phyloP scores from a whole-genome alignment of 2,888 invertebrate species.

The Caenorhabditis zanzibari region DNA sequence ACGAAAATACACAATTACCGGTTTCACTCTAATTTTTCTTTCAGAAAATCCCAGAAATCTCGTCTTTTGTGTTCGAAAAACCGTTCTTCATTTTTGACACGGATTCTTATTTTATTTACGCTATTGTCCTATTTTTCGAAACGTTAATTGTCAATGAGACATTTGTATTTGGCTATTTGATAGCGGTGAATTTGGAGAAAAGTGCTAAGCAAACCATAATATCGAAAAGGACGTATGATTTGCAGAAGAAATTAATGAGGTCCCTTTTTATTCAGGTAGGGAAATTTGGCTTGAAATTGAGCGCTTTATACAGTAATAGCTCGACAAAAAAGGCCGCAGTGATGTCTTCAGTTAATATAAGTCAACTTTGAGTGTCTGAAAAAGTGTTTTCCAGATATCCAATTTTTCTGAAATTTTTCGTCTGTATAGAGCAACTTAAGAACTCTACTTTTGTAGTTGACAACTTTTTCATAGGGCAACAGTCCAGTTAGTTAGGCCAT shows the following conservation, averaged over 20 bases:
- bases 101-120: background rate
- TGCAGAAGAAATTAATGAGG: background rate
- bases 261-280: background rate
- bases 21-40: background rate
- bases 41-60: background rate
- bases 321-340: too few species aligned
- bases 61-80: too few species aligned
- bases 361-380: too few species aligned
- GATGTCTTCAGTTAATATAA: too few species aligned
- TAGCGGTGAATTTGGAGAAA: background rate
- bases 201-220: background rate
- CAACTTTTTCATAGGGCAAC: too few species aligned
- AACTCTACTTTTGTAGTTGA: too few species aligned
- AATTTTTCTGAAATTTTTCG: too few species aligned
- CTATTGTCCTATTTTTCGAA: background rate
- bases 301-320: too few species aligned
- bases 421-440: too few species aligned
- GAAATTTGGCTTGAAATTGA: too few species aligned
- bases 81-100: background rate
- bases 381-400: too few species aligned
- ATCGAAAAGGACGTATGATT: background rate
- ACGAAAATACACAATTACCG: background rate
- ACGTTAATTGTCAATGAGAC: background rate
- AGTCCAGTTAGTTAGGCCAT: too few species aligned
- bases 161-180: background rate